Conservation (phyloP, 35 echinoderm and acorn worm genomes). For the Apostichopus californicus region DNA sequence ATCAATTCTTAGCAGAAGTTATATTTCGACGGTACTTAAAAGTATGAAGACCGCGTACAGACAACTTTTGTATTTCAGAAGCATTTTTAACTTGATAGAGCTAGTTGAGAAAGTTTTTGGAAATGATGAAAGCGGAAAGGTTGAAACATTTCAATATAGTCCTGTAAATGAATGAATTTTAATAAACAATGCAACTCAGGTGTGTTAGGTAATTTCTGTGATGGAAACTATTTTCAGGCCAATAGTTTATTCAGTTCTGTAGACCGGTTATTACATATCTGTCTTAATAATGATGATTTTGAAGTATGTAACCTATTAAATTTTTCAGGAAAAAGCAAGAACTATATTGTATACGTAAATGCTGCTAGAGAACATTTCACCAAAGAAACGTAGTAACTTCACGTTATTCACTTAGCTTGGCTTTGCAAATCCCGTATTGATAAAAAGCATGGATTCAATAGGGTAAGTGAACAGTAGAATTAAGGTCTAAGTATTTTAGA, state of each 20-base stretch:
- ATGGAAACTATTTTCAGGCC: too few species aligned
- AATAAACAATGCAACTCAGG: neutral
- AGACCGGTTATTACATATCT: slow-evolving; percentile 25
- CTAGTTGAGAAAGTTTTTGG: slow-evolving; percentile 29
- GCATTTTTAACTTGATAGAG: neutral
- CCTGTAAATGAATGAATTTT: neutral
- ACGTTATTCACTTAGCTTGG: slow-evolving; percentile 32
- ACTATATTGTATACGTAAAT: slow-evolving; percentile 14
- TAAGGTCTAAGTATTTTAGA: neutral
- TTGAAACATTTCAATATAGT: neutral
- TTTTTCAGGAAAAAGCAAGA: slow-evolving; percentile 35
- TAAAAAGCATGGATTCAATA: neutral
- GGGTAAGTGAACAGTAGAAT: neutral
- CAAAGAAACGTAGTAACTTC: slow-evolving; percentile 6
- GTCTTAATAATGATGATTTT: slow-evolving; percentile 51
- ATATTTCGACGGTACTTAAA: neutral
- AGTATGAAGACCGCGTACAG: neutral
- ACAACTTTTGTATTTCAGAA: slow-evolving; percentile 4
- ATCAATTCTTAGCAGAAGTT: neutral
- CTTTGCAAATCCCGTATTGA: neutral
- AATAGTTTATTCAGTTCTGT: neutral
- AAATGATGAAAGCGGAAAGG: neutral
- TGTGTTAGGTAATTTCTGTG: neutral
- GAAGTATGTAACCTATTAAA: slow-evolving; percentile 35
- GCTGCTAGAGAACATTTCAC: neutral